phyloP scores from a whole-genome alignment of 1,140 invertebrate genomes.

The Venustaconcha ellipsiformis region DNA sequence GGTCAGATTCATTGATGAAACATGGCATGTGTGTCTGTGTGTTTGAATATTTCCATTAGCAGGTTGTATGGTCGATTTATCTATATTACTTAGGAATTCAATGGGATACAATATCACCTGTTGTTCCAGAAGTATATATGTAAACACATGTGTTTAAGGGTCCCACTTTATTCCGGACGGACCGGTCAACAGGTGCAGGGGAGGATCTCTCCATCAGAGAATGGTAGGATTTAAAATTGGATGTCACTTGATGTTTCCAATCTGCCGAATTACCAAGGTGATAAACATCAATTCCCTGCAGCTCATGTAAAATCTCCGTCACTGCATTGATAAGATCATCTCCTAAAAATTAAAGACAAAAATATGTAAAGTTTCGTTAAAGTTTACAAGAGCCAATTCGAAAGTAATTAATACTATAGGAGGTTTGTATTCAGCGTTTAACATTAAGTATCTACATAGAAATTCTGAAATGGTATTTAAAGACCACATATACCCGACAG shows the following conservation, averaged over 20 bases:
- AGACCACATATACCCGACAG: too few species aligned
- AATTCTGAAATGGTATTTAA: too few species aligned
- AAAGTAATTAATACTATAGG: too few species aligned
- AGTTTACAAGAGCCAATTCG: too few species aligned
- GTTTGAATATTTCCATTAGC: too few species aligned
- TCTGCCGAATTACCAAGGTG: conserved; percentile 6
- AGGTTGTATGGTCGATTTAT: too few species aligned
- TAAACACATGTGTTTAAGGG: conserved; percentile 20
- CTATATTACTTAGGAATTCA: too few species aligned
- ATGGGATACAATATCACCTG: conserved; percentile 17
- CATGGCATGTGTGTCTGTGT: too few species aligned
- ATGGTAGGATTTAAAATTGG: conserved; percentile 20
- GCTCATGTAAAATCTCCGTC: conserved; percentile 19
- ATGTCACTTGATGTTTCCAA: not conserved
- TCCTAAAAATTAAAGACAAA: conserved; percentile 7
- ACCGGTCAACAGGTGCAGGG: conserved; percentile 14
- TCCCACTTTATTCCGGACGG: conserved; percentile 11
- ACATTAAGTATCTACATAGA: too few species aligned
- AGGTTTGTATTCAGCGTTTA: too few species aligned
- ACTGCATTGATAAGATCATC: conserved; percentile 23
- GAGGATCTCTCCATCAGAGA: conserved; percentile 9
- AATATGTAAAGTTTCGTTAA: too few species aligned
- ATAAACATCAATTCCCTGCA: conserved; percentile 20
- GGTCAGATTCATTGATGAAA: not conserved
- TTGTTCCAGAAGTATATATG: conserved; percentile 43